Conservation (phyloP, 2,113 vertebrate species). For the Xiphophorus couchianus region DNA sequence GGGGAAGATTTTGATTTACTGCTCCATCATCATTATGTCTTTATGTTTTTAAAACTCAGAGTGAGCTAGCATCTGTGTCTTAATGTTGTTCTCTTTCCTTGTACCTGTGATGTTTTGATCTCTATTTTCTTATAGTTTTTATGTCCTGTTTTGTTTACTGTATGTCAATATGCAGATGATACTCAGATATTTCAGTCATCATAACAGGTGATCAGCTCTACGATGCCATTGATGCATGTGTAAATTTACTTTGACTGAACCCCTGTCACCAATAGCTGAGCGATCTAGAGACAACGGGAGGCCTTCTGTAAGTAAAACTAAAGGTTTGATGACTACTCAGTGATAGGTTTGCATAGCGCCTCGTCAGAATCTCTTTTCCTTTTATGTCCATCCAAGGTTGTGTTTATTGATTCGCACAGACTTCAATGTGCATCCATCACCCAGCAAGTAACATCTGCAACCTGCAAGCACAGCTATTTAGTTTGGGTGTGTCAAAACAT, state of each 20-base stretch:
- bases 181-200: no score
- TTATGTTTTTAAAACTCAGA: no score
- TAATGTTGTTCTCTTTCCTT: no score
- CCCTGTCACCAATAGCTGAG: not conserved
- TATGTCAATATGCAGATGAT: no score
- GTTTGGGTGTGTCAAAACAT: not conserved
- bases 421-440: not conserved
- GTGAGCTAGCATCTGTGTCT: no score
- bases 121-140: no score
- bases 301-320: not conserved
- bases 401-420: not conserved
- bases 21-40: not conserved
- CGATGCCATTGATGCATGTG: not conserved
- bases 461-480: not conserved
- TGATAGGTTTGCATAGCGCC: not conserved
- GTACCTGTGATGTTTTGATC: no score
- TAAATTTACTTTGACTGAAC: not conserved
- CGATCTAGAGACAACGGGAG: not conserved
- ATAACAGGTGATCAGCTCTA: not conserved
- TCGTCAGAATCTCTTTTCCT: not conserved
- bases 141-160: no score
- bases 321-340: not conserved
- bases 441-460: not conserved
- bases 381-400: not conserved
- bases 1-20: not conserved